These are phyloP conservation scores for Brachycybe producta DNA, from an alignment of 2,888 invertebrate species.

Conservation along the genomic window DNA sequence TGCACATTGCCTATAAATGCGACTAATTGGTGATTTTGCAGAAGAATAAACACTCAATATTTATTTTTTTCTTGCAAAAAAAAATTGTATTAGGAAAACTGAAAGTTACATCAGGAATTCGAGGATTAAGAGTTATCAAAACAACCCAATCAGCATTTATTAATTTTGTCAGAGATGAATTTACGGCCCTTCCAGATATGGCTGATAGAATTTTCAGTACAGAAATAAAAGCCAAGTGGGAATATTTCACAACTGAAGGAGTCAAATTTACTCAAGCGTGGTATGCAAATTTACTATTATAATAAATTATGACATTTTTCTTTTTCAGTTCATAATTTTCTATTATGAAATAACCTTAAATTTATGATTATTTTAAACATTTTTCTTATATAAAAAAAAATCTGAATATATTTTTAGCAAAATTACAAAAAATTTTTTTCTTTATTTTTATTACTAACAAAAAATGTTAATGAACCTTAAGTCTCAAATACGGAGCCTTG, in stretches of 20 bases:
- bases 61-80: not conserved
- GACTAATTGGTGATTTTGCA: too few relatives aligned
- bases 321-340: not conserved
- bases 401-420: not conserved
- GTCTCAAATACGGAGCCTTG: too few relatives aligned
- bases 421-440: too few relatives aligned
- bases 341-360: not conserved
- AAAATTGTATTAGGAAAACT: slow-evolving; percentile 37
- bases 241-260: slow-evolving; percentile 50
- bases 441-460: too few relatives aligned
- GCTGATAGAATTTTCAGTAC: slow-evolving; percentile 67
- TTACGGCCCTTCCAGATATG: slow-evolving; percentile 57
- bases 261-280: slow-evolving; percentile 49
- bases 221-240: slow-evolving; percentile 59
- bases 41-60: too few relatives aligned
- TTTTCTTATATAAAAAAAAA: not conserved
- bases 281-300: slow-evolving; percentile 29
- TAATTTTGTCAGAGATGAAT: slow-evolving; percentile 66
- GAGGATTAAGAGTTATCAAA: slow-evolving; percentile 57
- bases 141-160: slow-evolving; percentile 69
- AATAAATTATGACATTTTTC: not conserved
- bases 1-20: too few relatives aligned
- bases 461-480: too few relatives aligned
- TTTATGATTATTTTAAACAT: not conserved
- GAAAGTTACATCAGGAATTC: slow-evolving; percentile 52